Conservation (phyloP, 2,113 vertebrate species). For the Mustelus asterias region DNA sequence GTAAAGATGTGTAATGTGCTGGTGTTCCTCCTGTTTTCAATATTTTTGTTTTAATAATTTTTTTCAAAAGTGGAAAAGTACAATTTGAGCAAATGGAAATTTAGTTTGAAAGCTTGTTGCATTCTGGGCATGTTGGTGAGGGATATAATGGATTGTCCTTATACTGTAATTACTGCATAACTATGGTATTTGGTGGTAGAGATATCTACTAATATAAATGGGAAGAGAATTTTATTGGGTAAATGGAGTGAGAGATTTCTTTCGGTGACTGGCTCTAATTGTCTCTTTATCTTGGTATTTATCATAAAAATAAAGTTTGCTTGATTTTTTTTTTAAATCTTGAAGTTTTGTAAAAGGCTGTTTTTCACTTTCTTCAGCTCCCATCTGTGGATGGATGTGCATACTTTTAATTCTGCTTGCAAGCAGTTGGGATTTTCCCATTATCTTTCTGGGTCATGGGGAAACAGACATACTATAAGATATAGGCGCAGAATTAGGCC, state of each 20-base stretch:
- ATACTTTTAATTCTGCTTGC: background rate
- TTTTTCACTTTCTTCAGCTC: background rate
- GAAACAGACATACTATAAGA: background rate
- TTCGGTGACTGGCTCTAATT: background rate
- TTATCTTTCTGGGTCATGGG: background rate
- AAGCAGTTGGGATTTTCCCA: background rate
- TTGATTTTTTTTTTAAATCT: background rate
- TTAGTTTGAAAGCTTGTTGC: background rate
- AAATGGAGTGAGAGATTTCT: background rate
- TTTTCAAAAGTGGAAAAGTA: background rate
- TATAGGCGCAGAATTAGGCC: no score
- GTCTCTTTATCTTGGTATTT: background rate
- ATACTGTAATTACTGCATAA: background rate
- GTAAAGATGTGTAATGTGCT: conserved; percentile 7
- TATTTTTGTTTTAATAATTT: background rate
- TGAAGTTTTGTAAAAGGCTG: background rate
- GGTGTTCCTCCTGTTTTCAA: background rate
- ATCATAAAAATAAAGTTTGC: conserved; percentile 18
- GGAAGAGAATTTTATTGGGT: conserved; percentile 15
- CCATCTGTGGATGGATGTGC: background rate
- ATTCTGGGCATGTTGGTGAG: background rate
- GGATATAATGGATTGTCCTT: background rate
- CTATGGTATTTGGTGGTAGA: background rate
- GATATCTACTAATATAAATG: background rate
- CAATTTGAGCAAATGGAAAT: background rate